Evolutionary conservation across 2,797 vertebrate species (phyloP).

Genomic region (Poecilia wingei): DNA sequence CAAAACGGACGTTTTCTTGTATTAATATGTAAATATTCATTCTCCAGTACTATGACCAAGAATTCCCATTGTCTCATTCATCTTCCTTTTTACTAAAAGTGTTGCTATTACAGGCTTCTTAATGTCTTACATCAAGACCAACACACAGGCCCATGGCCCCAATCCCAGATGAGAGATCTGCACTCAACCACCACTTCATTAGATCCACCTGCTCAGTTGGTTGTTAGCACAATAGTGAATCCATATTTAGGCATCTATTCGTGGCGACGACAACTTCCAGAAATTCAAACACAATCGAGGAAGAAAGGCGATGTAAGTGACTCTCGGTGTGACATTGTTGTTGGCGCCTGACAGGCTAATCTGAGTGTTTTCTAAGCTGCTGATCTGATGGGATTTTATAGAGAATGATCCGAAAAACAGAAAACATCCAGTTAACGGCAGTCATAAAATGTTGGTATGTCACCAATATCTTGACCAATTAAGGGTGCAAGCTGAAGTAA

Average conservation of each 20-base stretch:
- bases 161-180: background rate
- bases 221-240: background rate
- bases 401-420: background rate
- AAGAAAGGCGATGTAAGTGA: background rate
- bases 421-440: background rate
- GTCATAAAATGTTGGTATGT: background rate
- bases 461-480: conserved; percentile 12
- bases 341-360: background rate
- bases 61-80: background rate
- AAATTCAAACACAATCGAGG: background rate
- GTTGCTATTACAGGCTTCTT: background rate
- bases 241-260: background rate
- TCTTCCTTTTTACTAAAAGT: background rate
- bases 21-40: background rate
- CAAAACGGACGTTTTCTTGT: conserved; percentile 12
- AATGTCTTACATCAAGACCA: background rate
- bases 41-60: too few species aligned
- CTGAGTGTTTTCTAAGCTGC: background rate
- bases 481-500: conserved; percentile 41
- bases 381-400: background rate
- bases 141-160: background rate
- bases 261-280: background rate
- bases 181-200: background rate
- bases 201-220: background rate
- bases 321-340: background rate